phyloP scores from a whole-genome alignment of 2,888 invertebrate genomes.

The Cryptus armator region DNA sequence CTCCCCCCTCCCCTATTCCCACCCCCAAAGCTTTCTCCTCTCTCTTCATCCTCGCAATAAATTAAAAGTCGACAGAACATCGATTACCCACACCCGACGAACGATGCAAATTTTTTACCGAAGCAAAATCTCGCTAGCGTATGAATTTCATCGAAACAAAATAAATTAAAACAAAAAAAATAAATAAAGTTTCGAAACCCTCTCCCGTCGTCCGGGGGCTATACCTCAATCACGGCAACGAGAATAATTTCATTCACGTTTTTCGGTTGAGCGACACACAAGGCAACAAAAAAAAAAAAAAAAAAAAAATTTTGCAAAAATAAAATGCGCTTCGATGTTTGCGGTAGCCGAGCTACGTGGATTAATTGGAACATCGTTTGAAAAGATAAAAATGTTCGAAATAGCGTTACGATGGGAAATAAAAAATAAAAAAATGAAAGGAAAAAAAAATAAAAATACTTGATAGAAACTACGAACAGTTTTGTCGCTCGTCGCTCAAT shows the following conservation, averaged over 20 bases:
- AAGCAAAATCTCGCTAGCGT: neutral
- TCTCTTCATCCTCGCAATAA: constrained; percentile 65
- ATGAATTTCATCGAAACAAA: neutral
- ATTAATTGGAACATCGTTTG: too few species aligned
- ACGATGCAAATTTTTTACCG: constrained; percentile 66
- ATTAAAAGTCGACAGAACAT: constrained; percentile 70
- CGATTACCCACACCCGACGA: constrained; percentile 69
- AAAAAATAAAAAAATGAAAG: neutral
- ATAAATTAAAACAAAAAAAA: too few species aligned
- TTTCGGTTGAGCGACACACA: constrained; percentile 19
- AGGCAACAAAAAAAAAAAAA: neutral
- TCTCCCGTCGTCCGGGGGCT: neutral
- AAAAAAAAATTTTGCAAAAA: too few species aligned
- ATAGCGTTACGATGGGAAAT: too few species aligned
- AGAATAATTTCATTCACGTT: constrained; percentile 59
- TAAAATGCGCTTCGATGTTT: too few species aligned
- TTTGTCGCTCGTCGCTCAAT: neutral
- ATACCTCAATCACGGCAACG: constrained; percentile 46
- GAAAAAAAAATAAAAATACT: constrained; percentile 3
- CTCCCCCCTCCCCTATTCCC: too few species aligned
- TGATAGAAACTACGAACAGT: neutral
- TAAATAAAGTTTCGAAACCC: too few species aligned
- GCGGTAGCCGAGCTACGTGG: too few species aligned
- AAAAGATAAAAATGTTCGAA: too few species aligned
- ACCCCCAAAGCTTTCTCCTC: neutral